Conservation (phyloP, 1,140 invertebrate genomes). For the Uloborus diversus region DNA sequence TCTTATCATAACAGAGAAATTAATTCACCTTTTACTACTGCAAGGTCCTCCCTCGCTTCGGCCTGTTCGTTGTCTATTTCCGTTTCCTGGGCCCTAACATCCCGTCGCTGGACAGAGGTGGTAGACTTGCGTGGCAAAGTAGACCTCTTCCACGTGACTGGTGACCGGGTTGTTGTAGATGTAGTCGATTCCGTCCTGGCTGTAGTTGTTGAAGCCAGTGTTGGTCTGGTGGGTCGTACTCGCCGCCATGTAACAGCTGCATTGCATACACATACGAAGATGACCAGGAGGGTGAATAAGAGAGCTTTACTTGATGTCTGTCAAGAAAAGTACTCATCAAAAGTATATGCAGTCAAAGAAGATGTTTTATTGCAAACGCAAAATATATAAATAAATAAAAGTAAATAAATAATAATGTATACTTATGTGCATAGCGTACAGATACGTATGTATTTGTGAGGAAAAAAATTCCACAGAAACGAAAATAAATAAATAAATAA, state of each 20-base stretch:
- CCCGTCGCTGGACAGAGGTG: not conserved
- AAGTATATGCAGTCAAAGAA: too few relatives aligned
- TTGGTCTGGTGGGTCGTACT: not conserved
- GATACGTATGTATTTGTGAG: too few relatives aligned
- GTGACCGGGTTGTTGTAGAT: not conserved
- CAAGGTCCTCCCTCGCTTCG: slow-evolving; percentile 8
- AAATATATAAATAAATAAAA: too few relatives aligned
- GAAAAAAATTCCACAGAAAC: too few relatives aligned
- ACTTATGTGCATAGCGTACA: too few relatives aligned
- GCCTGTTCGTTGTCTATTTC: slow-evolving; percentile 4
- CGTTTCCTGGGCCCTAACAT: not conserved
- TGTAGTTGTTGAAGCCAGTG: not conserved
- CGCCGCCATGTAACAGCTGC: slow-evolving; percentile 27
- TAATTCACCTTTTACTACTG: not conserved
- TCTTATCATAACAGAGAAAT: too few relatives aligned
- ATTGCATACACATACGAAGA: not conserved
- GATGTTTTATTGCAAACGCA: too few relatives aligned
- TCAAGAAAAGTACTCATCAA: not conserved
- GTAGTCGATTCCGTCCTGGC: not conserved
- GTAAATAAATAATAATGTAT: too few relatives aligned
- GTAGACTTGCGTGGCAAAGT: slow-evolving; percentile 20
- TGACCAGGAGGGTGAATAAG: not conserved
- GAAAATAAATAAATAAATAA: too few relatives aligned
- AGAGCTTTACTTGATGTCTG: not conserved
- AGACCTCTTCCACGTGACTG: slow-evolving; percentile 31